phyloP scores from a whole-genome alignment of 2,888 invertebrate genomes.

The Ormyrus rosae region DNA sequence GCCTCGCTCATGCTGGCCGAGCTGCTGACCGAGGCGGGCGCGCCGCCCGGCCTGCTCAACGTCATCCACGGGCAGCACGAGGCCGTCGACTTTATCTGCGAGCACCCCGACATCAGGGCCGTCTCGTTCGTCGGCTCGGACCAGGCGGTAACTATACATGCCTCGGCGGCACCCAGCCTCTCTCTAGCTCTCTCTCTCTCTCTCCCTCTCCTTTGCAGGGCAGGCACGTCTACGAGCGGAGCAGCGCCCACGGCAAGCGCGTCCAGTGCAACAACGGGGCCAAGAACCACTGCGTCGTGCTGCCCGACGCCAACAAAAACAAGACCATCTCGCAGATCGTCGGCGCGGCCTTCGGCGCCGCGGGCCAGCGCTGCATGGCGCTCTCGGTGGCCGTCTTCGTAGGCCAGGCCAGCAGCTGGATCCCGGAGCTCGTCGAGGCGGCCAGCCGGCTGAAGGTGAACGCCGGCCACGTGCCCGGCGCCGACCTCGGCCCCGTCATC shows the following conservation, averaged over 20 bases:
- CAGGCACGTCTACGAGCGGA: constrained; percentile 95
- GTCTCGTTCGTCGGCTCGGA: constrained; percentile 99
- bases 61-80: constrained; percentile 97
- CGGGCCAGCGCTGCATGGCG: constrained; percentile 99
- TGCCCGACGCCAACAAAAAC: constrained; percentile 98
- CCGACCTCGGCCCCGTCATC: constrained; percentile 95
- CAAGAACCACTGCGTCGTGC: constrained; percentile 98
- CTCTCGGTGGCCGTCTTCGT: constrained; percentile 95
- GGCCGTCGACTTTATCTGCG: constrained; percentile 97
- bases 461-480: constrained; percentile 89
- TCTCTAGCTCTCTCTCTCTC: background rate
- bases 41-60: constrained; percentile 97
- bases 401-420: constrained; percentile 90
- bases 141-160: constrained; percentile 82
- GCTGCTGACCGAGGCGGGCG: constrained; percentile 93
- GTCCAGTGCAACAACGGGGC: constrained; percentile 99
- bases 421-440: constrained; percentile 91
- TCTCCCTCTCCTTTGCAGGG: constrained; percentile 77
- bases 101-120: constrained; percentile 95
- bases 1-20: constrained; percentile 97
- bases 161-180: too few relatives aligned
- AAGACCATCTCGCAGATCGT: constrained; percentile 93
- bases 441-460: constrained; percentile 92
- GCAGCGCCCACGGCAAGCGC: constrained; percentile 93
- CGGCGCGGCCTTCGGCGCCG: constrained; percentile 99